phyloP scores from a whole-genome alignment of 2,888 invertebrate genomes.

The Drosophila antonietae region DNA sequence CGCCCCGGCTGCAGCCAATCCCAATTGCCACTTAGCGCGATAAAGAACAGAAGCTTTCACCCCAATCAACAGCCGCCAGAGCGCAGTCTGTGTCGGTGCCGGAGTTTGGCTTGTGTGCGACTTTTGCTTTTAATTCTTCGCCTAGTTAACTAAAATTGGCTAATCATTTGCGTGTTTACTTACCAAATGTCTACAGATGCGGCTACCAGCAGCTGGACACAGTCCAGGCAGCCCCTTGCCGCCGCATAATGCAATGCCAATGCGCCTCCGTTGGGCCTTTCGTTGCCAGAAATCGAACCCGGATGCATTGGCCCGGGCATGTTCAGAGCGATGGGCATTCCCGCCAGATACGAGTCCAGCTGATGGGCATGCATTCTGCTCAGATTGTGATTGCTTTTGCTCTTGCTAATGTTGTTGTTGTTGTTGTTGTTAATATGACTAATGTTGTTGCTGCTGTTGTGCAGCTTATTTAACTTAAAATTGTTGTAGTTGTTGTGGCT shows the following conservation, averaged over 20 bases:
- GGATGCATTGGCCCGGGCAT: conserved; percentile 81
- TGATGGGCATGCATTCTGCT: conserved; percentile 84
- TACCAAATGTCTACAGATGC: conserved; percentile 92
- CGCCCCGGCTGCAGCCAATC: neutral
- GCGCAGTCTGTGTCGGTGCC: neutral
- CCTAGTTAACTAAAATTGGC: conserved; percentile 10
- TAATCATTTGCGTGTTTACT: conserved; percentile 51
- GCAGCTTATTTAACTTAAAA: conserved; percentile 43
- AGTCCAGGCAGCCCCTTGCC: conserved; percentile 93
- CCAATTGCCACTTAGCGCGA: conserved; percentile 2
- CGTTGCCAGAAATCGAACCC: conserved; percentile 83
- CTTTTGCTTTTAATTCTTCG: conserved; percentile 44
- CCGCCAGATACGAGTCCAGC: conserved; percentile 73
- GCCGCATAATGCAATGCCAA: conserved; percentile 95
- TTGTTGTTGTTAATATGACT: conserved; percentile 29
- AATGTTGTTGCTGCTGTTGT: conserved; percentile 38
- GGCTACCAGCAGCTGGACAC: conserved; percentile 92
- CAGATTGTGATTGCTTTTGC: conserved; percentile 38
- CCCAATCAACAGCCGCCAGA: conserved; percentile 19
- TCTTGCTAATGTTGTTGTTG: conserved; percentile 23
- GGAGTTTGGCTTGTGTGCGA: conserved; percentile 17
- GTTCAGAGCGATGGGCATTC: conserved; percentile 70
- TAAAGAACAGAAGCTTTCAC: conserved; percentile 60
- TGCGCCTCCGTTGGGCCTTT: conserved; percentile 87
- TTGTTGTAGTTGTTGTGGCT: conserved; percentile 25